A percentile compares a stretch with the other conserved stretches of the same genome.
Conservation (phyloP, 30 jellyfish, hydroid and myxozoan species). For the Hydra vulgaris region DNA sequence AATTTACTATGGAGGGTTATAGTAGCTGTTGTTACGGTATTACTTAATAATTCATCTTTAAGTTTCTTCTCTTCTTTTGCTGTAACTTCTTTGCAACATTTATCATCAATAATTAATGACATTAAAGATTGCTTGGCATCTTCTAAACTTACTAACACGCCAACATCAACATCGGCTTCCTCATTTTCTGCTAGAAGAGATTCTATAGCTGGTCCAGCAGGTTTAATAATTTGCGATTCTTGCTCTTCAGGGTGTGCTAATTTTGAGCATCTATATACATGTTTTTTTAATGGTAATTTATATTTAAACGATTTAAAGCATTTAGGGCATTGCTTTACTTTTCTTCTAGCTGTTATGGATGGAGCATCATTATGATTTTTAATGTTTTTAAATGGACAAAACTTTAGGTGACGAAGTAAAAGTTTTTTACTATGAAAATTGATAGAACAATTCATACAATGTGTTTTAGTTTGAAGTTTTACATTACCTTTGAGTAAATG, state of each 20-base stretch:
- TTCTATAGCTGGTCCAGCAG: slow-evolving; percentile 18
- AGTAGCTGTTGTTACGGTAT: not conserved
- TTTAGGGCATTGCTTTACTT: not conserved
- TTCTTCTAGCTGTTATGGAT: not conserved
- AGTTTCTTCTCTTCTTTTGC: not conserved
- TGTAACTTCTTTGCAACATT: not conserved
- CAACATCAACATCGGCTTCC: not conserved
- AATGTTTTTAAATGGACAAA: not conserved
- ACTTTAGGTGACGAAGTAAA: not conserved
- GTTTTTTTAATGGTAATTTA: not conserved
- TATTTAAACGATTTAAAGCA: not conserved
- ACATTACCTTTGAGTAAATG: not conserved
- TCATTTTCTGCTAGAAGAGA: slow-evolving; percentile 2
- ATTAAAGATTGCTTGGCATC: slow-evolving; percentile 11
- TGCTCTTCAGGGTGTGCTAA: not conserved
- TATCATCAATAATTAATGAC: slow-evolving; percentile 5
- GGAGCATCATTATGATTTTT: not conserved
- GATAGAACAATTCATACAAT: not conserved
- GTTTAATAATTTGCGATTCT: not conserved
- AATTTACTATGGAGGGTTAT: no score
- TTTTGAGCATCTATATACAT: not conserved
- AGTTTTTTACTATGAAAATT: not conserved
- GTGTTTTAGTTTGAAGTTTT: not conserved
- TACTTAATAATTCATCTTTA: no score
- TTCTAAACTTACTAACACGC: not conserved